These are phyloP conservation scores for Mallateleia sp. DNA, from an alignment of 2,888 invertebrate species.

Conservation along the genomic window DNA sequence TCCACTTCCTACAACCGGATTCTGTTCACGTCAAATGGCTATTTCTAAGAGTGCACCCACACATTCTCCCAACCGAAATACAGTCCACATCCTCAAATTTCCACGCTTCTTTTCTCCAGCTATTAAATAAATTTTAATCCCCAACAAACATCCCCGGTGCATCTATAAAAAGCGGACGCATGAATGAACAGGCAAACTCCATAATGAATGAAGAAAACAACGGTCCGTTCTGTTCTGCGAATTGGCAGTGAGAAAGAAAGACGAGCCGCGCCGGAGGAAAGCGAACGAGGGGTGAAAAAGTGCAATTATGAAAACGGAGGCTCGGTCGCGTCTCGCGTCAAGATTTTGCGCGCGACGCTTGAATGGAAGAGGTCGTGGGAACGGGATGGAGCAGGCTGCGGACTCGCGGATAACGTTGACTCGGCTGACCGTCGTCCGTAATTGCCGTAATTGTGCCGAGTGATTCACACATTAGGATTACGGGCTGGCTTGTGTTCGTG, in stretches of 20 bases:
- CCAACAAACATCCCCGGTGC: too few relatives aligned
- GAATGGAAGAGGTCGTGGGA: constrained; percentile 89
- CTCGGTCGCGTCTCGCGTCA: constrained; percentile 78
- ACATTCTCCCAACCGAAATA: too few relatives aligned
- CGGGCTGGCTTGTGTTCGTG: constrained; percentile 58
- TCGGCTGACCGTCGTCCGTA: constrained; percentile 86
- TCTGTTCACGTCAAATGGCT: too few relatives aligned
- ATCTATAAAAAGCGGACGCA: constrained; percentile 34
- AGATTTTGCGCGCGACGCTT: constrained; percentile 89
- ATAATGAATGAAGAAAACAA: constrained; percentile 52
- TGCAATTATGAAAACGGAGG: constrained; percentile 60
- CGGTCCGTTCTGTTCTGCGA: constrained; percentile 37
- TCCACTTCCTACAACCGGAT: too few relatives aligned
- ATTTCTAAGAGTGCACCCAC: too few relatives aligned
- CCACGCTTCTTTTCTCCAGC: too few relatives aligned
- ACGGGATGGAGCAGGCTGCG: constrained; percentile 85
- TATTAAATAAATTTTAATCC: too few relatives aligned
- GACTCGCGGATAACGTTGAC: constrained; percentile 86
- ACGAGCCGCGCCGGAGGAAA: not conserved
- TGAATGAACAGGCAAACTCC: constrained; percentile 53
- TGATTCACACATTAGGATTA: constrained; percentile 89
- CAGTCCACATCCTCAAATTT: too few relatives aligned
- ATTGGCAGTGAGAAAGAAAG: constrained; percentile 15
- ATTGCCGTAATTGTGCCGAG: constrained; percentile 90
- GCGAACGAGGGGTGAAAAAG: constrained; percentile 36